phyloP scores from a whole-genome alignment of 2,888 invertebrate genomes.

The Leptothorax acervorum region DNA sequence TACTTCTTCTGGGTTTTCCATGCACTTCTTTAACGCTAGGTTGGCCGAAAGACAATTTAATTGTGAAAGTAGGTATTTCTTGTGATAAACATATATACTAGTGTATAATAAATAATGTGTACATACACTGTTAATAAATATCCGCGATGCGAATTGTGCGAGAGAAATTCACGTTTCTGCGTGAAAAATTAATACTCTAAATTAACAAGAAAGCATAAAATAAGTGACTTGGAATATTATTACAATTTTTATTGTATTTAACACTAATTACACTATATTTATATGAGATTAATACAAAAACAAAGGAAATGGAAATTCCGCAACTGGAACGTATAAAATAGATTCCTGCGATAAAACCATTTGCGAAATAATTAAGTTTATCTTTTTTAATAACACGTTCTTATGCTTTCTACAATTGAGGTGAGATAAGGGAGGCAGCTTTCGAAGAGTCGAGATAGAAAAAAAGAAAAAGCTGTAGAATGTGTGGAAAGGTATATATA shows the following conservation, averaged over 20 bases:
- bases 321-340: background rate
- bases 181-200: slow-evolving; percentile 1
- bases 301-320: background rate
- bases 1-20: background rate
- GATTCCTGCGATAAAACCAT: background rate
- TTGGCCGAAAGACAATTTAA: background rate
- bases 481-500: background rate
- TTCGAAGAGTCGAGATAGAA: background rate
- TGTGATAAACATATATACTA: background rate
- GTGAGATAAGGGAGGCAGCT: slow-evolving; percentile 23
- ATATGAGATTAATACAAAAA: background rate
- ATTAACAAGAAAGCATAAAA: background rate
- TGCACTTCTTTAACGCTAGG: background rate
- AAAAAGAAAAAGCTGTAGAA: background rate
- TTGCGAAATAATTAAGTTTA: slow-evolving; percentile 26
- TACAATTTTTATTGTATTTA: background rate
- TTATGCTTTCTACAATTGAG: slow-evolving; percentile 14
- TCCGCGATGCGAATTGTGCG: background rate
- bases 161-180: background rate
- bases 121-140: slow-evolving; percentile 1
- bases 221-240: background rate
- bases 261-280: background rate
- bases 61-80: background rate
- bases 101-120: background rate
- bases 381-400: slow-evolving; percentile 7